phyloP scores from a whole-genome alignment of 2,113 vertebrate genomes.

The Oostethus manadensis region DNA sequence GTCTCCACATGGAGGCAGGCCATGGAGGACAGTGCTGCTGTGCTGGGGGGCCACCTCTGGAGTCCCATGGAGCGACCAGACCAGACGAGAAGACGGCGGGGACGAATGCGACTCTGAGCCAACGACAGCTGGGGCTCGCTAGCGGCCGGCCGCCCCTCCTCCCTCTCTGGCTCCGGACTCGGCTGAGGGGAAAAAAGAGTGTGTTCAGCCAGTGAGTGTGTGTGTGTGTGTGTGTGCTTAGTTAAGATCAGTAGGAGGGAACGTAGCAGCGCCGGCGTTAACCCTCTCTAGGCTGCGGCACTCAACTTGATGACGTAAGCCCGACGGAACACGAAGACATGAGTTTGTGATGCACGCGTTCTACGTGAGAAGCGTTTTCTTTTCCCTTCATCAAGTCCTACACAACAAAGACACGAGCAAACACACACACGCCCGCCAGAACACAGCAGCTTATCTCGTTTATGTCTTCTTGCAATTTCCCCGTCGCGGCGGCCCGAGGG shows the following conservation, averaged over 20 bases:
- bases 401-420: slow-evolving; percentile 41
- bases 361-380: slow-evolving; percentile 29
- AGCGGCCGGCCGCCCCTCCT: slow-evolving; percentile 34
- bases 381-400: slow-evolving; percentile 18
- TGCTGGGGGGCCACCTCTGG: slow-evolving; percentile 58
- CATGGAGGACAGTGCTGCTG: slow-evolving; percentile 59
- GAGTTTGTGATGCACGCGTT: background rate
- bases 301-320: slow-evolving; percentile 10
- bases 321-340: background rate
- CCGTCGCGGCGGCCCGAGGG: background rate
- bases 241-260: slow-evolving; percentile 64
- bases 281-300: slow-evolving; percentile 55
- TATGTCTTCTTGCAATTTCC: background rate
- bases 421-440: slow-evolving; percentile 7
- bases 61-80: slow-evolving; percentile 70
- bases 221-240: slow-evolving; percentile 23
- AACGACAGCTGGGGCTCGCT: slow-evolving; percentile 36
- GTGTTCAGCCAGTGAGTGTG: slow-evolving; percentile 12
- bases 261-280: slow-evolving; percentile 49
- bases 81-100: slow-evolving; percentile 31
- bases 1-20: slow-evolving; percentile 73
- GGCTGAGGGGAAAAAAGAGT: slow-evolving; percentile 30
- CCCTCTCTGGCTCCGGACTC: slow-evolving; percentile 49
- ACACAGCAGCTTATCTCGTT: slow-evolving; percentile 24
- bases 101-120: slow-evolving; percentile 41